Evolutionary conservation across 2,888 invertebrate genomes (phyloP).

Genomic region (Sabatieria punctata): DNA sequence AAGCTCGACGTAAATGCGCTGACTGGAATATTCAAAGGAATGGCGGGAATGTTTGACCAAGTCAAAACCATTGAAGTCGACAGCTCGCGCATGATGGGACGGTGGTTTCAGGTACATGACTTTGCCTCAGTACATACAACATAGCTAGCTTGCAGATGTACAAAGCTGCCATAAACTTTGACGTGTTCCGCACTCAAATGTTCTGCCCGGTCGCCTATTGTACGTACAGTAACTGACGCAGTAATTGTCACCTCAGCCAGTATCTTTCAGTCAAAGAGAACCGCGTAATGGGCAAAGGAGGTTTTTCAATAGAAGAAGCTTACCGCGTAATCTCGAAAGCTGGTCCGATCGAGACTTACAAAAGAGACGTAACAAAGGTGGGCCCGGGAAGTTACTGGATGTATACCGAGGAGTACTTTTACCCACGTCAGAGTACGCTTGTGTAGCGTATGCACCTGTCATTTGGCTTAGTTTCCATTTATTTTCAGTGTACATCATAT

Average conservation of each 20-base stretch:
- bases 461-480: background rate
- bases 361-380: slow-evolving; percentile 28
- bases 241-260: background rate
- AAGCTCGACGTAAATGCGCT: slow-evolving; percentile 29
- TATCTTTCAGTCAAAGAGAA: slow-evolving; percentile 25
- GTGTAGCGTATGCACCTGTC: background rate
- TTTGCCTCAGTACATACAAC: background rate
- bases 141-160: slow-evolving; percentile 21
- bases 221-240: slow-evolving; percentile 13
- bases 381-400: slow-evolving; percentile 31
- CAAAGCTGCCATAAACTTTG: slow-evolving; percentile 31
- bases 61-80: slow-evolving; percentile 28
- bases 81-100: slow-evolving; percentile 25
- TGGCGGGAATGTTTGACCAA: slow-evolving; percentile 27
- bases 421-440: slow-evolving; percentile 29
- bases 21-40: slow-evolving; percentile 27
- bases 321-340: slow-evolving; percentile 27
- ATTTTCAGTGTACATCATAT: slow-evolving; percentile 28
- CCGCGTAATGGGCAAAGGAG: slow-evolving; percentile 29
- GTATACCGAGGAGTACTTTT: slow-evolving; percentile 33
- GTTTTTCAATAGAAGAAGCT: slow-evolving; percentile 31
- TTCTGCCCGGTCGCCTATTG: slow-evolving; percentile 31
- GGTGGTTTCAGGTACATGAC: slow-evolving; percentile 23
- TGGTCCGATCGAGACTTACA: slow-evolving; percentile 31
- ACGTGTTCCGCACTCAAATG: slow-evolving; percentile 30